phyloP scores from a whole-genome alignment of 2,888 invertebrate species.

The Chaitophorus viminalis region DNA sequence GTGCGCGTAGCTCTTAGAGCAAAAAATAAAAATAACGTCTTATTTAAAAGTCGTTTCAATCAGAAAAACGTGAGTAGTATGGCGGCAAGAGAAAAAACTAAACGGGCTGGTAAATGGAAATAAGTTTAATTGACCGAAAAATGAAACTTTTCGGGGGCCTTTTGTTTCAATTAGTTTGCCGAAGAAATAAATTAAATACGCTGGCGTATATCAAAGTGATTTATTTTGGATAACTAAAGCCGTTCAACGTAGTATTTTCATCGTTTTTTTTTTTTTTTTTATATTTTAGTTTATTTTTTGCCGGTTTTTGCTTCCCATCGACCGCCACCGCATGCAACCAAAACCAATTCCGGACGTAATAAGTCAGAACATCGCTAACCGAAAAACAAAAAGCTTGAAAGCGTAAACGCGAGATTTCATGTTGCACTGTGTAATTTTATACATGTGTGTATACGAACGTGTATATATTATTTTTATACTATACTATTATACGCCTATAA shows the following conservation, averaged over 20 bases:
- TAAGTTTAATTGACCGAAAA: constrained; percentile 62
- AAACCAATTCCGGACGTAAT: constrained; percentile 46
- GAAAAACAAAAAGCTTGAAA: constrained; percentile 21
- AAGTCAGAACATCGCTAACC: constrained; percentile 25
- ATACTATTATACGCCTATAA: not conserved
- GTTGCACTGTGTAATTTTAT: not conserved
- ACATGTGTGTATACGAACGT: too few relatives aligned
- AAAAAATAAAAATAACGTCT: constrained; percentile 29
- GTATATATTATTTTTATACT: too few relatives aligned
- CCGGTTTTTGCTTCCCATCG: not conserved
- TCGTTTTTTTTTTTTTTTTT: constrained; percentile 30
- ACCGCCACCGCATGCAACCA: constrained; percentile 12
- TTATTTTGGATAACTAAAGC: constrained; percentile 61
- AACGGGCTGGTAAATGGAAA: constrained; percentile 62
- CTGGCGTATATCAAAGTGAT: constrained; percentile 61
- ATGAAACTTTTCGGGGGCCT: constrained; percentile 61
- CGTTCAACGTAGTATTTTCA: constrained; percentile 46
- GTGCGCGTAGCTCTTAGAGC: constrained; percentile 5
- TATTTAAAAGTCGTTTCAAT: constrained; percentile 62
- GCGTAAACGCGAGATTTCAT: not conserved
- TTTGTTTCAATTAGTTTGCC: constrained; percentile 62
- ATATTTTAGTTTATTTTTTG: constrained; percentile 32
- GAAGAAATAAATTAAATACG: constrained; percentile 62
- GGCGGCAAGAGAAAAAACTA: constrained; percentile 51
- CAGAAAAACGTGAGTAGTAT: constrained; percentile 57